Percentiles rank a stretch among this genome's conserved stretches.
phyloP scores from a whole-genome alignment of 2,888 invertebrate species.

The Tineola bisselliella region DNA sequence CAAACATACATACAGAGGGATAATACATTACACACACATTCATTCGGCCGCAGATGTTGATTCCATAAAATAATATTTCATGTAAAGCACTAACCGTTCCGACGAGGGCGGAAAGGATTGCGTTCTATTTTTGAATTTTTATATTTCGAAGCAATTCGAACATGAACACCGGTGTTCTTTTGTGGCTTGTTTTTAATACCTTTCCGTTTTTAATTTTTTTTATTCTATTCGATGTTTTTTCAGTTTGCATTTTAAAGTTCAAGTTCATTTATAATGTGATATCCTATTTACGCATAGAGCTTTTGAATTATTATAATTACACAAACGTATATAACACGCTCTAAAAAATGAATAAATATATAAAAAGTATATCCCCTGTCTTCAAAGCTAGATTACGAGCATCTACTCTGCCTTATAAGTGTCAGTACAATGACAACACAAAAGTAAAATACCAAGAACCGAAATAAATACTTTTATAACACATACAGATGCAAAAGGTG shows the following conservation, averaged over 20 bases:
- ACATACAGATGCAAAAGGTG: no score
- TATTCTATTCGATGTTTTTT: background rate
- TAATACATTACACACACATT: conserved; percentile 39
- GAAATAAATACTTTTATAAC: no score
- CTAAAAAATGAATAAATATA: no score
- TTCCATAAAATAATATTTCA: conserved; percentile 69
- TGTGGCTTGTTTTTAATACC: background rate
- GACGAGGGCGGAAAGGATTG: conserved; percentile 66
- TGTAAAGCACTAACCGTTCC: conserved; percentile 62
- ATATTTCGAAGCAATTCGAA: conserved; percentile 57
- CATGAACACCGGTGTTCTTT: conserved; percentile 16
- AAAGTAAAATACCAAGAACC: no score
- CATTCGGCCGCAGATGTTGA: conserved; percentile 57
- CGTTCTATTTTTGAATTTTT: conserved; percentile 63
- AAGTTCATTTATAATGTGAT: background rate
- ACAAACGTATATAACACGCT: no score
- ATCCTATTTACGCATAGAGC: no score
- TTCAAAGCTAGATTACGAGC: no score
- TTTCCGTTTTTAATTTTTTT: background rate
- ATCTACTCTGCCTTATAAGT: no score
- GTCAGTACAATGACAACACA: no score
- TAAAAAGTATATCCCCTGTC: no score
- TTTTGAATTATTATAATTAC: no score
- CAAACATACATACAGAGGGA: conserved; percentile 24
- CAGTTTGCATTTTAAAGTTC: background rate